Evolutionary conservation across 2,797 vertebrate genomes (phyloP).

Genomic region (Morelia viridis): DNA sequence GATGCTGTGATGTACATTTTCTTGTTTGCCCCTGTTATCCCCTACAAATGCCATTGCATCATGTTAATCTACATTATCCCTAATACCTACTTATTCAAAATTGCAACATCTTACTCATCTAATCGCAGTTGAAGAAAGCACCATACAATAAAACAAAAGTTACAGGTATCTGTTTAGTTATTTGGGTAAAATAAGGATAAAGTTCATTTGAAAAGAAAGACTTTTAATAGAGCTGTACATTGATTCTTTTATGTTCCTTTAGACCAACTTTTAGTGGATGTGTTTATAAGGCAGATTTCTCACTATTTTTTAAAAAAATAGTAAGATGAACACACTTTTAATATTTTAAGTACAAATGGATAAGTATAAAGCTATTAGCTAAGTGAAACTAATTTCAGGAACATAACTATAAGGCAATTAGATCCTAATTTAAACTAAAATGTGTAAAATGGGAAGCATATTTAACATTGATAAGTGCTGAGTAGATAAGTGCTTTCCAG

Average conservation of each 20-base stretch:
- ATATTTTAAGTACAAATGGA: background rate
- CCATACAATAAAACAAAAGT: background rate
- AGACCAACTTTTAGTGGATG: background rate
- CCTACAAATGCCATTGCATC: background rate
- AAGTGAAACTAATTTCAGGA: background rate
- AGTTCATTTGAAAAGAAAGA: background rate
- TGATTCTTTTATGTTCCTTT: background rate
- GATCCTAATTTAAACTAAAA: conserved; percentile 18
- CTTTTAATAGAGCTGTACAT: background rate
- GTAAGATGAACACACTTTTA: background rate
- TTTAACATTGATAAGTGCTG: conserved; percentile 17
- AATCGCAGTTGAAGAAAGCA: background rate
- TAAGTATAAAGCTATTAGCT: conserved; percentile 7
- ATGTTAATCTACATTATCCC: background rate
- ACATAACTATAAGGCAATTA: conserved; percentile 27
- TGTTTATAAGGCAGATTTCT: background rate
- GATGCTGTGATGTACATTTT: background rate
- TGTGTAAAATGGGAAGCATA: conserved; percentile 15
- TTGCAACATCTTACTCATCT: background rate
- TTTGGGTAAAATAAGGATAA: background rate
- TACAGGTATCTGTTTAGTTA: background rate
- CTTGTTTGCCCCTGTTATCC: background rate
- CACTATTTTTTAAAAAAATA: background rate
- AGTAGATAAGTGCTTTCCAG: conserved; percentile 7
- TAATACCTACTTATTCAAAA: background rate